A percentile compares a stretch with the other conserved stretches of the same genome.
Evolutionary conservation across 2,888 invertebrate genomes (phyloP).

Genomic region (Brachyopa scutellaris): DNA sequence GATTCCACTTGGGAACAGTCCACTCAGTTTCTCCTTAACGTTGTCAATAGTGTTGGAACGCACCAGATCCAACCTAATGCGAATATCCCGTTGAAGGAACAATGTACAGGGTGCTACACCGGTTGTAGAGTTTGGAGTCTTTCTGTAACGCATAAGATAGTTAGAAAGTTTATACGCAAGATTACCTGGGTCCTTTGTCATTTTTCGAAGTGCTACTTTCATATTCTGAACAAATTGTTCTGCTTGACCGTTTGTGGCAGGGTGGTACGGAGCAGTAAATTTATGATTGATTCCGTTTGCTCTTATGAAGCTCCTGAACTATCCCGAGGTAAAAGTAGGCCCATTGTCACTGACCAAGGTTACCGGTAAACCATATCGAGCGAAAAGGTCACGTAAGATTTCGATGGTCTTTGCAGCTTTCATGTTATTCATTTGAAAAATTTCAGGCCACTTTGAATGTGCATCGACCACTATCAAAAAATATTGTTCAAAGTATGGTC

Average conservation of each 20-base stretch:
- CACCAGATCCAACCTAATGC: conserved; percentile 20
- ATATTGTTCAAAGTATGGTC: conserved; percentile 20
- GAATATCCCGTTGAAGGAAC: conserved; percentile 31
- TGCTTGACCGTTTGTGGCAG: conserved; percentile 71
- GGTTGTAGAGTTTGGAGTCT: conserved; percentile 36
- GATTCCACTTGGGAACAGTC: not conserved
- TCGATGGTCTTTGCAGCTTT: no score
- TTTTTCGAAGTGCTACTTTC: conserved; percentile 42
- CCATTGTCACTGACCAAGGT: not conserved
- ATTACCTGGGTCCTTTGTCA: not conserved
- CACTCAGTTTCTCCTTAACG: conserved; percentile 2
- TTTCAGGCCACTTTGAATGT: not conserved
- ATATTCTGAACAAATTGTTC: conserved; percentile 73
- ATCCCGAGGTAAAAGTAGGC: not conserved
- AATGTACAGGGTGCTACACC: conserved; percentile 24
- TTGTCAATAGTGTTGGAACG: not conserved
- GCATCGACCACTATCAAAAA: conserved; percentile 28
- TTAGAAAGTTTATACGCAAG: conserved; percentile 9
- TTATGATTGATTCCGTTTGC: not conserved
- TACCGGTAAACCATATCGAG: no score
- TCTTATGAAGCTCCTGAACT: not conserved
- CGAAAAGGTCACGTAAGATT: no score
- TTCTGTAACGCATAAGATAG: conserved; percentile 37
- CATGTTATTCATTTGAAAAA: not conserved
- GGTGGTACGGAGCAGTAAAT: conserved; percentile 24